These are phyloP conservation scores for Phaethon lepturus DNA, from an alignment of 2,113 vertebrate species.

Conservation along the genomic window DNA sequence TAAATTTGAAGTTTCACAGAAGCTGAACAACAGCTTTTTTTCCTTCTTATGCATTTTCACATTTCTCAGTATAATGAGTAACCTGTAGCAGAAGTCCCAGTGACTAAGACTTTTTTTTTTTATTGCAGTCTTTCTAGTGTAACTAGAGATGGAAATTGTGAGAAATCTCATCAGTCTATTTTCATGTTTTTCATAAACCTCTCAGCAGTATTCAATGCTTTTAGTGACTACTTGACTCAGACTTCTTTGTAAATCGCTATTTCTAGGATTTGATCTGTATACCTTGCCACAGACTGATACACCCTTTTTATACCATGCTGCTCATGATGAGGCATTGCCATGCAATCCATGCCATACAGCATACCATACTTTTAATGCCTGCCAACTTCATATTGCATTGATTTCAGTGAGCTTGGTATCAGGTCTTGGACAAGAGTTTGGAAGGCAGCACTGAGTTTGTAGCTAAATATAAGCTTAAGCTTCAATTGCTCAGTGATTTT, in stretches of 20 bases:
- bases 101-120: not conserved
- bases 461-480: not conserved
- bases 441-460: not conserved
- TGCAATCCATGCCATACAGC: not conserved
- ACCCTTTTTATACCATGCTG: not conserved
- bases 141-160: not conserved
- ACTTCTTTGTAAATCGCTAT: not conserved
- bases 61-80: not conserved
- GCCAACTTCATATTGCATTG: not conserved
- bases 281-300: not conserved
- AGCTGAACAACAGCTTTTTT: not conserved
- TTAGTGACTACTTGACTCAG: not conserved
- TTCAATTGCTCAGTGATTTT: not conserved
- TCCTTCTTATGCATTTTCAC: not conserved
- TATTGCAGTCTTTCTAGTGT: not conserved
- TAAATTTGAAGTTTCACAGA: not conserved
- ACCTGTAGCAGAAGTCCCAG: not conserved
- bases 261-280: not conserved
- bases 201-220: not conserved
- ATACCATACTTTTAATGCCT: not conserved
- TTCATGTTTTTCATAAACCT: not conserved
- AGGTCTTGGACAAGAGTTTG: not conserved
- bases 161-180: not conserved
- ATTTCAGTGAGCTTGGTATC: not conserved
- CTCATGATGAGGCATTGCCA: not conserved